Evolutionary conservation across 2,113 vertebrate species (phyloP).

Genomic region (Corythaeola cristata): DNA sequence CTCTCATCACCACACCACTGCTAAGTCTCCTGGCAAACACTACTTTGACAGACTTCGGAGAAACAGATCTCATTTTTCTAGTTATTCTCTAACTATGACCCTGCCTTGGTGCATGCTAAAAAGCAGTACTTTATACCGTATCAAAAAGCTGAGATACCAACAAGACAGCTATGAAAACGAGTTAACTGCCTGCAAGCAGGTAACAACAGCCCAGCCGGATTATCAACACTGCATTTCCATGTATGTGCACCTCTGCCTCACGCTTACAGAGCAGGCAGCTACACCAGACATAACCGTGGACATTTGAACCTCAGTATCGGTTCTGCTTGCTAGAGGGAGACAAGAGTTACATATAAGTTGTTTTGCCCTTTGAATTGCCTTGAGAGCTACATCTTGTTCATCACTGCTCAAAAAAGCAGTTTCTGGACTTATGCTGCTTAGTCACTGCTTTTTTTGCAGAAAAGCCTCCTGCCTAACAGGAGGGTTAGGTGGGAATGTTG

Average conservation of each 20-base stretch:
- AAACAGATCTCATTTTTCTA: background rate
- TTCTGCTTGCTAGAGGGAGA: background rate
- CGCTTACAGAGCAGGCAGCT: background rate
- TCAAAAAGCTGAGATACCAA: background rate
- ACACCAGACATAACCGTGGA: fast-evolving
- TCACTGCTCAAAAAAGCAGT: background rate
- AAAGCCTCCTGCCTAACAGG: background rate
- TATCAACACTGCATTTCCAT: background rate
- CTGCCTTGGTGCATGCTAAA: background rate
- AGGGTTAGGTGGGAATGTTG: background rate
- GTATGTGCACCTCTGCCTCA: background rate
- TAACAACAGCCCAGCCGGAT: background rate
- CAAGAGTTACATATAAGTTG: background rate
- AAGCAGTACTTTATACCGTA: background rate
- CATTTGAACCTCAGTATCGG: background rate
- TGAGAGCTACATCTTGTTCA: background rate
- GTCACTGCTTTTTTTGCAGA: background rate
- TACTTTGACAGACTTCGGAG: background rate
- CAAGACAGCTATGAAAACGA: background rate
- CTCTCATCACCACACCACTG: background rate
- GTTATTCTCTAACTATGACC: background rate
- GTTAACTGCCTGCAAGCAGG: background rate
- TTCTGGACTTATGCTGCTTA: background rate
- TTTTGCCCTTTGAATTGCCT: background rate
- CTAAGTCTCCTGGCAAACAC: background rate